phyloP scores from a whole-genome alignment of 2,888 invertebrate genomes.

The Heterodera filipjevi region DNA sequence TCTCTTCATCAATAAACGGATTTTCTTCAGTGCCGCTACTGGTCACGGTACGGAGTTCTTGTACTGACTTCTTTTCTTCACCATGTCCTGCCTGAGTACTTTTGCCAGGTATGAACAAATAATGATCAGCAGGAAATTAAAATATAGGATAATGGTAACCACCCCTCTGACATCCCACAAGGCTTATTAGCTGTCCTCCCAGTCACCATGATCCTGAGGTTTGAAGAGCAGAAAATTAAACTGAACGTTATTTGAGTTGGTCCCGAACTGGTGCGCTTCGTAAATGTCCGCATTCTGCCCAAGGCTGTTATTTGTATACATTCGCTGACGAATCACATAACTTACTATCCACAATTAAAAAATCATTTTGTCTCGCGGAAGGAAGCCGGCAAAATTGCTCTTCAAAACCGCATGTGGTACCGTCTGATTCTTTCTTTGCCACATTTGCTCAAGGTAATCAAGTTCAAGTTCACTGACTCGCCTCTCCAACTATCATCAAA shows the following conservation, averaged over 20 bases:
- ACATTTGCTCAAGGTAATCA: neutral
- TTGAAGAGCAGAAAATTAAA: slow-evolving; percentile 2
- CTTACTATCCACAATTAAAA: neutral
- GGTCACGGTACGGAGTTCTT: too few relatives aligned
- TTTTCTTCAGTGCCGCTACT: too few relatives aligned
- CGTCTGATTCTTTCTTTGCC: neutral
- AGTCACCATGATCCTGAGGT: too few relatives aligned
- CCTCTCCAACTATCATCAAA: neutral
- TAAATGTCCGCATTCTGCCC: neutral
- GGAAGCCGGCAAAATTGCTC: neutral
- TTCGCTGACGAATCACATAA: neutral
- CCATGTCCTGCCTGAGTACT: too few relatives aligned
- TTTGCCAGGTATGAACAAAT: neutral
- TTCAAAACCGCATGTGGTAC: neutral
- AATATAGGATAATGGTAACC: neutral
- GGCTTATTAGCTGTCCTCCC: too few relatives aligned
- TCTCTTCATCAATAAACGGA: too few relatives aligned
- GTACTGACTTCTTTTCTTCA: too few relatives aligned
- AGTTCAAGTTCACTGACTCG: neutral
- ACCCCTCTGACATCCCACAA: neutral
- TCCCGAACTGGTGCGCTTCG: neutral
- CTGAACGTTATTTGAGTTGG: neutral
- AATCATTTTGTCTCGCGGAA: neutral
- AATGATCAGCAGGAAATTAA: neutral
- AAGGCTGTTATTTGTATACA: neutral